Conservation (phyloP, 2,888 invertebrate genomes). For the Incurvaria masculella region DNA sequence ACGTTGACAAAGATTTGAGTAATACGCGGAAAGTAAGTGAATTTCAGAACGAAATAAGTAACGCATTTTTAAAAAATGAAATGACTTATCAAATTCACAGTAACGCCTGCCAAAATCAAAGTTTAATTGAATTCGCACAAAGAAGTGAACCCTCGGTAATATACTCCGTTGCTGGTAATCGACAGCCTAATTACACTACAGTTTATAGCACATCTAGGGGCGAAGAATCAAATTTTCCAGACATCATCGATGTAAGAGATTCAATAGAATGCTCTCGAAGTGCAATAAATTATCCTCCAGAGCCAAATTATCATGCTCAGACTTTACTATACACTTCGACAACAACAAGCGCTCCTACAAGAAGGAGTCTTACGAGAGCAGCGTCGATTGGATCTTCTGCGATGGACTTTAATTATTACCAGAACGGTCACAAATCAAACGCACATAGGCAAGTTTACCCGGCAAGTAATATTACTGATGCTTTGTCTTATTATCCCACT, state of each 20-base stretch:
- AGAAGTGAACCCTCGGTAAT: conserved; percentile 62
- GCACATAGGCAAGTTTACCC: conserved; percentile 68
- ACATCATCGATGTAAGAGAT: conserved; percentile 62
- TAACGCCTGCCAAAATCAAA: conserved; percentile 32
- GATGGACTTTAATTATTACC: conserved; percentile 52
- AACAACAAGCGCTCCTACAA: conserved; percentile 30
- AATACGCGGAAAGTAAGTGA: conserved; percentile 30
- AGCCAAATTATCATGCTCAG: conserved; percentile 56
- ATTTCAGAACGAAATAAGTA: conserved; percentile 32
- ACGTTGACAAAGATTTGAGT: conserved; percentile 28
- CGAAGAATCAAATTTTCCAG: conserved; percentile 64
- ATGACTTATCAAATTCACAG: conserved; percentile 27
- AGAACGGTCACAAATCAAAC: conserved; percentile 64
- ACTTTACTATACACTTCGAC: conserved; percentile 45
- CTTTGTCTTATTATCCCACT: conserved; percentile 78
- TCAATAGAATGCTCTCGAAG: conserved; percentile 36
- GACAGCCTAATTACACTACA: conserved; percentile 68
- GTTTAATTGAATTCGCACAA: conserved; percentile 43
- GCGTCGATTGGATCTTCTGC: conserved; percentile 47
- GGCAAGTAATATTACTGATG: conserved; percentile 72
- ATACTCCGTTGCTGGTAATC: conserved; percentile 73
- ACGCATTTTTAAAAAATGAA: conserved; percentile 31
- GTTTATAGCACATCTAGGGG: conserved; percentile 69
- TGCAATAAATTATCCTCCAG: conserved; percentile 46
- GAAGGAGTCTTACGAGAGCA: conserved; percentile 55